A percentile compares a stretch with the other conserved stretches of the same genome.
Evolutionary conservation across 2,113 vertebrate genomes (phyloP).

Genomic region (Sinocyclocheilus maitianheensis): DNA sequence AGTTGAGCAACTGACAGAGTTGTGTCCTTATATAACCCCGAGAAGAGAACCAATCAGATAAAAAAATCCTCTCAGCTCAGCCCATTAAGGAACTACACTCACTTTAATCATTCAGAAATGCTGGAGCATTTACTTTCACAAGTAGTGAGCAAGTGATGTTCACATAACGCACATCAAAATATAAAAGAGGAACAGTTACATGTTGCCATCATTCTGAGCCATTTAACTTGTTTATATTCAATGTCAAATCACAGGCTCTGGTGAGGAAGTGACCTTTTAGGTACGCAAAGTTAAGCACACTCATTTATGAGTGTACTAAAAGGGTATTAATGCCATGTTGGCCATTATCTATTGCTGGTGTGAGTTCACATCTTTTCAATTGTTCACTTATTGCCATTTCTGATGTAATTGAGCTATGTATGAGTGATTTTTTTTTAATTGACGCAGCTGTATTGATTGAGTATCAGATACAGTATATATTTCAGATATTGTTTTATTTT

Average conservation of each 20-base stretch:
- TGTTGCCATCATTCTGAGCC: constrained; percentile 10
- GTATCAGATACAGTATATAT: constrained; percentile 28
- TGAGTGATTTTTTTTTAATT: constrained; percentile 21
- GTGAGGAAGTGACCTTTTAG: constrained; percentile 26
- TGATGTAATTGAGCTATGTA: constrained; percentile 35
- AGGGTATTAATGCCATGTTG: constrained; percentile 28
- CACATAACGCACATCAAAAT: not conserved
- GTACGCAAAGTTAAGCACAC: constrained; percentile 32
- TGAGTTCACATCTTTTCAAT: constrained; percentile 8
- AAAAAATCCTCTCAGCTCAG: not conserved
- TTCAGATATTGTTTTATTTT: constrained; percentile 7
- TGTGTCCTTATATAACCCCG: not conserved
- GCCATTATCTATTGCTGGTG: constrained; percentile 43
- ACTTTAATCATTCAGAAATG: not conserved
- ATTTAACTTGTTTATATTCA: not conserved
- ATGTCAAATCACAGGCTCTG: constrained; percentile 11
- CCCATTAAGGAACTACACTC: constrained; percentile 10
- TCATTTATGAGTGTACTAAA: constrained; percentile 34
- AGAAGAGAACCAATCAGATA: not conserved
- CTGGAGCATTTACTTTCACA: not conserved
- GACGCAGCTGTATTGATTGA: constrained; percentile 30
- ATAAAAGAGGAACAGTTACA: constrained; percentile 9
- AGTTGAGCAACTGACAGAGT: not conserved
- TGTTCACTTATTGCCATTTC: constrained; percentile 41
- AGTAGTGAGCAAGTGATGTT: not conserved